A percentile compares a stretch with the other conserved stretches of the same genome.
Conservation (phyloP, 2,113 vertebrate genomes). For the Chamaetylas fuelleborni region DNA sequence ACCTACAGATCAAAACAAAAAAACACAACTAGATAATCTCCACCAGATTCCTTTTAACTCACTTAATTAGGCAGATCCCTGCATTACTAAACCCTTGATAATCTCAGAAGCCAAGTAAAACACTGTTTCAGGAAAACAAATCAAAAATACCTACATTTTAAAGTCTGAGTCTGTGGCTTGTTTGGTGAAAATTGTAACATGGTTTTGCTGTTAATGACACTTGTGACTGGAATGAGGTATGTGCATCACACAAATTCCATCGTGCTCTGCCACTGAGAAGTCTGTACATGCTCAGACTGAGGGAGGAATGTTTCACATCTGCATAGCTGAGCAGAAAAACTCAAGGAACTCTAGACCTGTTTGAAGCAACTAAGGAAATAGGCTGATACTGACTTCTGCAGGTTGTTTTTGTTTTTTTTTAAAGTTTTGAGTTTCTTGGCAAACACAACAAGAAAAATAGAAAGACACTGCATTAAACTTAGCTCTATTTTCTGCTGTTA, state of each 20-base stretch:
- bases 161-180: neutral
- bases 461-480: neutral
- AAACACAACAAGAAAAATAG: neutral
- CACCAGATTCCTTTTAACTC: neutral
- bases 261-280: neutral
- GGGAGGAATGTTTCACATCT: constrained; percentile 22
- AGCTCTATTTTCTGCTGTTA: neutral
- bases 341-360: neutral
- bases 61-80: neutral
- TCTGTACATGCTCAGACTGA: neutral
- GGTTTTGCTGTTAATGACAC: neutral
- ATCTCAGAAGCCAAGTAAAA: neutral
- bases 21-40: neutral
- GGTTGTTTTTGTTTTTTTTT: neutral
- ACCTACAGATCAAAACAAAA: neutral
- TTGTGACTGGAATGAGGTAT: neutral
- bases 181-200: neutral
- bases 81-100: neutral
- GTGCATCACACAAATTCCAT: neutral
- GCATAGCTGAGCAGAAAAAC: neutral
- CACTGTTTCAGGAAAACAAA: neutral
- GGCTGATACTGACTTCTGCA: neutral
- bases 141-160: neutral
- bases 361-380: neutral
- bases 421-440: neutral